A percentile compares a stretch with the other conserved stretches of the same genome.
These are phyloP conservation scores for Mesoligia furuncula DNA, from an alignment of 2,888 invertebrate species.

Conservation along the genomic window DNA sequence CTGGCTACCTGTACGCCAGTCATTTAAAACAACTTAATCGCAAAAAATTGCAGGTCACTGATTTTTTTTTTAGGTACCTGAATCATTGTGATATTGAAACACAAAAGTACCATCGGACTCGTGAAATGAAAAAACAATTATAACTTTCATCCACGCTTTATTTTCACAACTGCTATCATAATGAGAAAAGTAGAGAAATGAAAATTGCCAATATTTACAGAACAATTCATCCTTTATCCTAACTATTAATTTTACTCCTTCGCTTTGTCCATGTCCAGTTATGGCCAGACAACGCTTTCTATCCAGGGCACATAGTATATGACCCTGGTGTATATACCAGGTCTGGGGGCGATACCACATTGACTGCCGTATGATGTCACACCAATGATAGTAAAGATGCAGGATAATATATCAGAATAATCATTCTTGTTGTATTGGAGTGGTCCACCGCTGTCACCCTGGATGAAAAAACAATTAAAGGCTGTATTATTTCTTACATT, in stretches of 20 bases:
- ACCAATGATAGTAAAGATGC: constrained; percentile 24
- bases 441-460: constrained; percentile 54
- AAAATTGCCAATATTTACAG: neutral
- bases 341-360: constrained; percentile 20
- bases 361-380: constrained; percentile 43
- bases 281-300: constrained; percentile 27
- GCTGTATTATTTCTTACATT: neutral
- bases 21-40: too few species aligned
- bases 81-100: neutral
- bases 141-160: too few species aligned
- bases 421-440: constrained; percentile 10
- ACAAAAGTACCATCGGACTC: neutral
- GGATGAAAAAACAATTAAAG: neutral
- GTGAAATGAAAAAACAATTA: too few species aligned
- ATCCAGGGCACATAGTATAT: constrained; percentile 28
- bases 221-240: neutral
- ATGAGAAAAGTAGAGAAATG: neutral
- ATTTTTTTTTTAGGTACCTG: too few species aligned
- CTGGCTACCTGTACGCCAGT: too few species aligned
- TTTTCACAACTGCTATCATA: too few species aligned
- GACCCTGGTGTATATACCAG: constrained; percentile 23
- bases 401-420: neutral
- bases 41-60: too few species aligned
- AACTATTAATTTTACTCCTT: neutral
- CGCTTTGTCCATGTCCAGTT: too few species aligned